Conservation (phyloP, 2,888 invertebrate species). For the Cenopis cana region DNA sequence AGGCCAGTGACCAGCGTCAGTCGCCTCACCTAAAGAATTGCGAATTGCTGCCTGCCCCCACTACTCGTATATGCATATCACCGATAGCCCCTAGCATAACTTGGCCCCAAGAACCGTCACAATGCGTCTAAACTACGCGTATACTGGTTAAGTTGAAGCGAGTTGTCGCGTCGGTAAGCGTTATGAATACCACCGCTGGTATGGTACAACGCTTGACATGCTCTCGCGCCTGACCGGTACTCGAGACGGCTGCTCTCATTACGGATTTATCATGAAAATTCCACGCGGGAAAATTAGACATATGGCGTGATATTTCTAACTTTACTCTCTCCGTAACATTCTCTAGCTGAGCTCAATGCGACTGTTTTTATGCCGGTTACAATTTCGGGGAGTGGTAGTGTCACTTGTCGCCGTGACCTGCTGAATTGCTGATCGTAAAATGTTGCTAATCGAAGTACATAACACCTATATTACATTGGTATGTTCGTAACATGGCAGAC, state of each 20-base stretch:
- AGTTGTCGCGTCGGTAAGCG: background rate
- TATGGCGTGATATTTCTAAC: background rate
- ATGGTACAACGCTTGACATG: conserved; percentile 50
- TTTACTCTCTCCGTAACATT: background rate
- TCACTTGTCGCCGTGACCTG: too few relatives aligned
- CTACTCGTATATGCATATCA: too few relatives aligned
- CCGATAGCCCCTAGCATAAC: background rate
- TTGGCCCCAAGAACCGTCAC: background rate
- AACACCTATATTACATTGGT: background rate
- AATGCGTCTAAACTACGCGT: background rate
- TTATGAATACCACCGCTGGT: conserved; percentile 43
- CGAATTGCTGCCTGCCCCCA: too few relatives aligned
- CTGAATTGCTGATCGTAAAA: too few relatives aligned
- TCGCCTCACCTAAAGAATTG: too few relatives aligned
- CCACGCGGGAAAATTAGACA: background rate
- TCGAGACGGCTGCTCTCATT: conserved; percentile 33
- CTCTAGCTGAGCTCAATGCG: background rate
- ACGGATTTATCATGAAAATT: conserved; percentile 11
- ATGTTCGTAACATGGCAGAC: background rate
- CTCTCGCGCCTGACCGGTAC: conserved; percentile 55
- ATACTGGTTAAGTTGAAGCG: background rate
- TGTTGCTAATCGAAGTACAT: background rate
- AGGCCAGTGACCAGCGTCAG: too few relatives aligned
- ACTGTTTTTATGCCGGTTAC: background rate
- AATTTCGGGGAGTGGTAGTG: too few relatives aligned